These are phyloP conservation scores for Hydriomena furcata DNA, from an alignment of 2,888 invertebrate species.

Conservation along the genomic window DNA sequence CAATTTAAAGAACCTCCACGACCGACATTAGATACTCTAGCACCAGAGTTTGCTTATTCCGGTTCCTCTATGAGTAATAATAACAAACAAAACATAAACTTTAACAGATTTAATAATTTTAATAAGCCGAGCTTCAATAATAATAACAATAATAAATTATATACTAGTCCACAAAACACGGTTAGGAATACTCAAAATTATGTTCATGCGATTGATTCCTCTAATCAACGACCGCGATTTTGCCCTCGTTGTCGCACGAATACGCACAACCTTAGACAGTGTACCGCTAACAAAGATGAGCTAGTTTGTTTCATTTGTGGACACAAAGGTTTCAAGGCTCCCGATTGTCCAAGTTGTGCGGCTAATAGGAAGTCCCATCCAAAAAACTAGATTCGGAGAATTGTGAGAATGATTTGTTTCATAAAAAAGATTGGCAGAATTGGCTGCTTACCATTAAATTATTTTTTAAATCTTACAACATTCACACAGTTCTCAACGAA, in stretches of 20 bases:
- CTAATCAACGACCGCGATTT: not conserved
- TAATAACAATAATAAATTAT: not conserved
- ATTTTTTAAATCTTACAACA: not conserved
- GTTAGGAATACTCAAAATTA: too few species aligned
- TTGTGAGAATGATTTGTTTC: not conserved
- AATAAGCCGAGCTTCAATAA: not conserved
- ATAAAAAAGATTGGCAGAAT: not conserved
- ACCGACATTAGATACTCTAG: not conserved
- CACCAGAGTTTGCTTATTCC: slow-evolving; percentile 1
- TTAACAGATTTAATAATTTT: not conserved
- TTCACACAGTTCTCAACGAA: not conserved
- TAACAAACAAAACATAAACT: not conserved
- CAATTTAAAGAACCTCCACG: slow-evolving; percentile 3
- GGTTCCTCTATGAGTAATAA: not conserved
- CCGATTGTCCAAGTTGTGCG: not conserved
- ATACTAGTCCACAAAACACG: too few species aligned
- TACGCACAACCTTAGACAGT: not conserved
- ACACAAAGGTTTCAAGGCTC: not conserved
- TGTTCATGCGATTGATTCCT: not conserved
- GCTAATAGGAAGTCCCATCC: not conserved
- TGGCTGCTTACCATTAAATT: not conserved
- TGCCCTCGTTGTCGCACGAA: not conserved
- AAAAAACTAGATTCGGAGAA: not conserved
- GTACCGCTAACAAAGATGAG: not conserved
- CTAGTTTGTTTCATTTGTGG: not conserved